phyloP scores from a whole-genome alignment of 2,113 vertebrate genomes.

The Psittacus erithacus region DNA sequence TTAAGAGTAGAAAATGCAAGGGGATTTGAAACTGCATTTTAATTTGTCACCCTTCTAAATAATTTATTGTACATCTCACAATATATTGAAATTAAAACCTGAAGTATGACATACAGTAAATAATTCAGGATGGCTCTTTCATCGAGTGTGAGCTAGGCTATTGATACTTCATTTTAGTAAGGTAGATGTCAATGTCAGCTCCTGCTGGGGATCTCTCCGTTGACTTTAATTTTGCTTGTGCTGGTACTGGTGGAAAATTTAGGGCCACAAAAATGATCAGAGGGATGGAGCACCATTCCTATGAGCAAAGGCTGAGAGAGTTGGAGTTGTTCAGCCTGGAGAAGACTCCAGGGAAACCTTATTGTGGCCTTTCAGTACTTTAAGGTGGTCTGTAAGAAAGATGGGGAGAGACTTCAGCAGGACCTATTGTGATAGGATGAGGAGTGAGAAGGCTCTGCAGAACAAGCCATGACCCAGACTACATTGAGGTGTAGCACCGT shows the following conservation, averaged over 20 bases:
- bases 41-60: conserved; percentile 47
- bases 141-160: conserved; percentile 70
- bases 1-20: background rate
- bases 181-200: background rate
- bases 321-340: background rate
- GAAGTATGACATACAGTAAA: conserved; percentile 80
- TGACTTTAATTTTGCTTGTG: background rate
- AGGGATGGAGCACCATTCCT: background rate
- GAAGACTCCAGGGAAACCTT: background rate
- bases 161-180: conserved; percentile 72
- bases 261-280: background rate
- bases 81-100: conserved; percentile 68
- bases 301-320: background rate
- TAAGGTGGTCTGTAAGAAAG: background rate
- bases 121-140: conserved; percentile 79
- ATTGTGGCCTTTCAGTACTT: background rate
- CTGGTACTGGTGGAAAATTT: background rate
- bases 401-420: background rate
- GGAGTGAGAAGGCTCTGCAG: background rate
- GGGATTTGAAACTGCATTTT: conserved; percentile 27
- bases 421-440: background rate
- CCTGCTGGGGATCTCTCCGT: background rate
- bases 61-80: conserved; percentile 46
- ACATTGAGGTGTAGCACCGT: background rate
- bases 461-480: background rate